Percentiles rank a stretch among this genome's conserved stretches.
Conservation (phyloP, 1,140 invertebrate genomes). For the Marisa cornuarietis region DNA sequence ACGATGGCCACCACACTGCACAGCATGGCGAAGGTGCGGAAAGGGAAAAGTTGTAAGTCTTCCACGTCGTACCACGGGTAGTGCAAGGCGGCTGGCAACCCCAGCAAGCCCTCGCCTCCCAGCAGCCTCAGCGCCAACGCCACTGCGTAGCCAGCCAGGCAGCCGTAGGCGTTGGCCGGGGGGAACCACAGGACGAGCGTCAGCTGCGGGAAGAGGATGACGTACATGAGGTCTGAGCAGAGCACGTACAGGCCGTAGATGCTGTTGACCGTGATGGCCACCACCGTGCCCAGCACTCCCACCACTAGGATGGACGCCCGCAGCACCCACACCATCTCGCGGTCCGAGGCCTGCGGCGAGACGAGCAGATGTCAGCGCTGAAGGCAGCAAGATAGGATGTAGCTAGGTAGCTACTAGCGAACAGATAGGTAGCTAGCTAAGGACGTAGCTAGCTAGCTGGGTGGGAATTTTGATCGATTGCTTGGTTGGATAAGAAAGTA, state of each 20-base stretch:
- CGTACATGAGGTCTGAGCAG: constrained; percentile 50
- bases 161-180: constrained; percentile 92
- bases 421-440: too few relatives aligned
- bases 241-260: constrained; percentile 52
- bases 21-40: constrained; percentile 51
- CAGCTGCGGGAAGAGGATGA: constrained; percentile 51
- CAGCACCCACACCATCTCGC: constrained; percentile 50
- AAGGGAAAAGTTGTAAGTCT: constrained; percentile 47
- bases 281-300: constrained; percentile 42
- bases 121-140: constrained; percentile 83
- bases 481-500: too few relatives aligned
- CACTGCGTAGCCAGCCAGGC: constrained; percentile 80
- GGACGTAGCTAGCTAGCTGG: too few relatives aligned
- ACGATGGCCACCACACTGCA: constrained; percentile 34
- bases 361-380: too few relatives aligned
- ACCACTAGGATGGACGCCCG: constrained; percentile 37
- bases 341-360: constrained; percentile 41
- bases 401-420: too few relatives aligned
- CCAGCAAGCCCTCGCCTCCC: constrained; percentile 86
- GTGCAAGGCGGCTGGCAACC: constrained; percentile 81
- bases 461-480: too few relatives aligned
- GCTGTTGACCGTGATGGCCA: constrained; percentile 42
- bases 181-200: constrained; percentile 39
- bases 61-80: constrained; percentile 84
- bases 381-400: too few relatives aligned